Base-by-base conservation (phyloP, 2,797 vertebrate genomes). In the Stomatorhinus walkeri region DNA sequence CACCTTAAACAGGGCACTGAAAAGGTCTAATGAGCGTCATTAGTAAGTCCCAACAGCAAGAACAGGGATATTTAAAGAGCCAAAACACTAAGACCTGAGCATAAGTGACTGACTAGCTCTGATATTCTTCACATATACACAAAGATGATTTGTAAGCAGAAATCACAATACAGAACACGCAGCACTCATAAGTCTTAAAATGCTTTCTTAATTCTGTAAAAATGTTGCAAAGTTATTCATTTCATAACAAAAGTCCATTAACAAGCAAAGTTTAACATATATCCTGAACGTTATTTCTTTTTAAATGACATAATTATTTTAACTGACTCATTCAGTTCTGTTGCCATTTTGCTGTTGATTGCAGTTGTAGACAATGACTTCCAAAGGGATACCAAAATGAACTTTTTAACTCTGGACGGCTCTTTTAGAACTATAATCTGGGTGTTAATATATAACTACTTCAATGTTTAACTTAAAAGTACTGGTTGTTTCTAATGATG, bases 1-100 rank as follows among this genome's bases (percentile, higher is more conserved):
- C 89, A 81, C 76, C 24, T 52, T 72, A 89, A 89, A 87, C 85
- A 87, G 84, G 52, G 72, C 32, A 86, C 68, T 87, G 68, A 81
- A 87, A 83, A 87, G 64, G 32, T 12, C 87, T 89, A 89, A 89
- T 89, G 64, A 87, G 72, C 28, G 87, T 40, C 43, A 88, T 83
- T 81, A 32, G 28, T 32, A 88, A 89, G 51, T 36, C 8, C 52
- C 72, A 43, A 32, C 76, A 64, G 36, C 54, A 56, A n/a, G 49
- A 87, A 7, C 43, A 19, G 19, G 51, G 43, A 85, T 5, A 89
- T 86, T 68, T 52, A 28, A 48, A 85, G 48, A 19, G 6, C 32
- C 24, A 56, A 52, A 86, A 32, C 51, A 16, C 24, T 32, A 32
- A 51, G 52, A 59, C 10, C 85, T 56, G 16, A 61, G 54, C 87